Evolutionary conservation across 2,888 invertebrate genomes (phyloP).

Genomic region (Rotaria macrura): DNA sequence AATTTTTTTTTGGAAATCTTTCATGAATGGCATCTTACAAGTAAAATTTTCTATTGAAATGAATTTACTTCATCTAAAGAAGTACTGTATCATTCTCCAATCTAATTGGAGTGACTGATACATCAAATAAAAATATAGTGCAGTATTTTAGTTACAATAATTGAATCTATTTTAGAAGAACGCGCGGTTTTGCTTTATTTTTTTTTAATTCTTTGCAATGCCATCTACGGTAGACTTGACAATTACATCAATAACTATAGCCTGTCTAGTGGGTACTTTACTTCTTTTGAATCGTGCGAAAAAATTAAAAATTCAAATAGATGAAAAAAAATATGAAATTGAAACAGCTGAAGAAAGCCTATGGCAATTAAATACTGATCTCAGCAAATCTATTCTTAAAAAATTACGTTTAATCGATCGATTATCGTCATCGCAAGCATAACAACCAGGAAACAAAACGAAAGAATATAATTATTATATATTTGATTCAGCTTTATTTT

Average conservation of each 20-base stretch:
- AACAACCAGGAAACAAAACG: background rate
- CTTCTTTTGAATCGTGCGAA: background rate
- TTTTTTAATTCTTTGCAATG: background rate
- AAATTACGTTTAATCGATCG: background rate
- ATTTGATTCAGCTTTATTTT: background rate
- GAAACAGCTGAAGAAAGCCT: background rate
- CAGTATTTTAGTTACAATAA: no score
- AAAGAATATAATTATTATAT: background rate
- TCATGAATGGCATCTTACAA: no score
- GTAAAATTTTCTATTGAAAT: no score
- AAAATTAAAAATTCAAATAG: background rate
- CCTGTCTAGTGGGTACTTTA: background rate
- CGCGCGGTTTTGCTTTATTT: background rate
- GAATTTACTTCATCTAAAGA: no score
- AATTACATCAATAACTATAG: background rate
- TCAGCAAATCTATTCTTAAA: background rate
- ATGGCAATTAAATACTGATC: background rate
- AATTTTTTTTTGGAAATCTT: no score
- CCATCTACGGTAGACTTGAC: background rate
- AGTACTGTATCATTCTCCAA: no score
- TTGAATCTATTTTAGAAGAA: background rate
- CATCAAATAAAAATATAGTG: no score
- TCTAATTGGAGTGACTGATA: no score
- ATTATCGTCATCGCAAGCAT: background rate
- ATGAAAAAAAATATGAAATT: constrained; percentile 1